Conservation (phyloP, 2,113 vertebrate genomes). For the Sinosuthora webbiana region DNA sequence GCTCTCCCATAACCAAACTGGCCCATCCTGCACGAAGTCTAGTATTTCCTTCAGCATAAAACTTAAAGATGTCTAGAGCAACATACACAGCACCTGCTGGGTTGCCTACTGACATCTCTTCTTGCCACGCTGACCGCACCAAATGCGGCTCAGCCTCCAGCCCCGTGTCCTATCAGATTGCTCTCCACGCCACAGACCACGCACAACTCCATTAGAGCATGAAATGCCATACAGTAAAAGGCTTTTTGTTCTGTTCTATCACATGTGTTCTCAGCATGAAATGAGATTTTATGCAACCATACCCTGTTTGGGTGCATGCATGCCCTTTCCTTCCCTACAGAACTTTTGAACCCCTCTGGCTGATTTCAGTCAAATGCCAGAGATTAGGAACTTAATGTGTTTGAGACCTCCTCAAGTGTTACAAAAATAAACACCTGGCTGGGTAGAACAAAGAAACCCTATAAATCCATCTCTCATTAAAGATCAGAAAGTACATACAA, state of each 20-base stretch:
- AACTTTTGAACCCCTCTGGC: neutral
- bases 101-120: neutral
- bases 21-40: neutral
- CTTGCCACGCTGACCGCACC: neutral
- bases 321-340: neutral
- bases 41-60: neutral
- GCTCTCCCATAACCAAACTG: neutral
- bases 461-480: neutral
- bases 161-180: neutral
- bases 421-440: neutral
- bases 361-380: neutral
- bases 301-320: neutral
- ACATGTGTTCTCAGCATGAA: neutral
- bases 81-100: neutral
- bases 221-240: neutral
- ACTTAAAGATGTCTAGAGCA: neutral
- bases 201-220: neutral
- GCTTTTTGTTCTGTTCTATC: neutral
- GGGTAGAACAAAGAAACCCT: neutral
- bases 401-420: neutral
- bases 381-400: neutral
- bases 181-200: rapidly evolving
- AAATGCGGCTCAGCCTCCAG: neutral
- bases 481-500: neutral
- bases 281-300: neutral